Percentiles rank a stretch among this genome's conserved stretches.
These are phyloP conservation scores for Nebria ingens DNA, from an alignment of 1,140 invertebrate genomes.

Conservation along the genomic window DNA sequence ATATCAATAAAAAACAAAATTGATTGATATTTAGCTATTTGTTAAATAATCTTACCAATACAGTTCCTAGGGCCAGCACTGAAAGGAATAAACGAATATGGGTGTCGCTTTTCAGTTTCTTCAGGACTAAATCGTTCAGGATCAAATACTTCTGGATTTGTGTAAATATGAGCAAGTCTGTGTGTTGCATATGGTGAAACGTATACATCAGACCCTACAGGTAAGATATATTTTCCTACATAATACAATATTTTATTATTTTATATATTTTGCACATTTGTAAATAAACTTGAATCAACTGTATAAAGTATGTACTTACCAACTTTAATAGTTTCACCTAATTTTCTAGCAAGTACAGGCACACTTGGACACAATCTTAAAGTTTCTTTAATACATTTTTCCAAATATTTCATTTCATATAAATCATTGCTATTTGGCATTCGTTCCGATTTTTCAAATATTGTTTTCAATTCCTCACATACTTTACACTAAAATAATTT, in stretches of 20 bases:
- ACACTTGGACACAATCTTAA: conserved; percentile 58
- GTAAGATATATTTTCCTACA: conserved; percentile 28
- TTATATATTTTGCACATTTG: not conserved
- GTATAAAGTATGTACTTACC: too few species aligned
- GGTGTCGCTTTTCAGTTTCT: conserved; percentile 42
- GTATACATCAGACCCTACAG: conserved; percentile 30
- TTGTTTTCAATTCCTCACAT: conserved; percentile 44
- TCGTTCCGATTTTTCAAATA: conserved; percentile 38
- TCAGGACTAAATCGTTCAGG: conserved; percentile 58
- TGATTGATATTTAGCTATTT: not conserved
- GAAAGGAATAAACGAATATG: conserved; percentile 58
- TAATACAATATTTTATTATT: not conserved
- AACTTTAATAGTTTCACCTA: conserved; percentile 44
- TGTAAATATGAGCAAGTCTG: conserved; percentile 48
- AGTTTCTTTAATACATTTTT: conserved; percentile 57
- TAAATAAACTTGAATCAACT: too few species aligned
- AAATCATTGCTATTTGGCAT: conserved; percentile 46
- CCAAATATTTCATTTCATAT: conserved; percentile 49
- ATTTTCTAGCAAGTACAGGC: conserved; percentile 47
- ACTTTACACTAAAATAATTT: conserved; percentile 19
- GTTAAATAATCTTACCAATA: conserved; percentile 40
- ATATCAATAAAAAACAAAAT: too few species aligned
- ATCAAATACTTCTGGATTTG: conserved; percentile 59
- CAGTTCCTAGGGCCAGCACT: conserved; percentile 59
- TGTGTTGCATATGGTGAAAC: conserved; percentile 49